Base-by-base conservation (phyloP, 2,888 invertebrate species). In the Epinotia brunnichana region DNA sequence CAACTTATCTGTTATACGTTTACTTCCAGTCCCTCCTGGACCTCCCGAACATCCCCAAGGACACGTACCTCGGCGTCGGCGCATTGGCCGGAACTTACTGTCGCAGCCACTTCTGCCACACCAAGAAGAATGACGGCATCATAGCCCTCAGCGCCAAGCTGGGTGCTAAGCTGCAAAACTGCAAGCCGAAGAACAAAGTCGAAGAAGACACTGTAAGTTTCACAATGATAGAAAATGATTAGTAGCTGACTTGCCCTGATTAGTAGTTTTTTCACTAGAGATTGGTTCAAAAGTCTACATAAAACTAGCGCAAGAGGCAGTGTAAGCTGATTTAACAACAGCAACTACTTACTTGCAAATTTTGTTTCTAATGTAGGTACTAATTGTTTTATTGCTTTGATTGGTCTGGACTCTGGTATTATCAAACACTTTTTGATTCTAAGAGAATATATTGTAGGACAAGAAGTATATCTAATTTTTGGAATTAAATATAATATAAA, bases 51-150 rank as follows among this genome's bases (percentile, higher is more conserved):
- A 81, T 95, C 0, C 95, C 96, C 0, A 95, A 95, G 61, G 95
- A 96, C 76, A 95, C 95, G 0, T 97, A 95, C 82, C 90, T 97
- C 0, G 96, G 96, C 0, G 94, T 96, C 7, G 97, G 97, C 0
- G 95, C 95, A 3, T 87, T 97, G 0, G 95, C 96, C 0, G 95
- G 95, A 0, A 95, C 94, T 53, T 97, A 95, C 88, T 97, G 97
- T 83, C 91, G 94, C 7, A 92, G 95, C 60, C 95, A 96, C 80
- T 83, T 92, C 9, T 97, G 97, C 84, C 90, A 91, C 76, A 76
- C 77, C 19, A 77, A 76, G n/a, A 84, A 82, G 17, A 80, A 86
- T 0, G 93, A 94, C 0, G 96, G 95, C 54, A 88, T 97, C 54
- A 94, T 94, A 54, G 90, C 91, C 0, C 91, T 96, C 0, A 94